Base-by-base conservation (phyloP, 2,797 vertebrate species). In the Lagodon rhomboides region DNA sequence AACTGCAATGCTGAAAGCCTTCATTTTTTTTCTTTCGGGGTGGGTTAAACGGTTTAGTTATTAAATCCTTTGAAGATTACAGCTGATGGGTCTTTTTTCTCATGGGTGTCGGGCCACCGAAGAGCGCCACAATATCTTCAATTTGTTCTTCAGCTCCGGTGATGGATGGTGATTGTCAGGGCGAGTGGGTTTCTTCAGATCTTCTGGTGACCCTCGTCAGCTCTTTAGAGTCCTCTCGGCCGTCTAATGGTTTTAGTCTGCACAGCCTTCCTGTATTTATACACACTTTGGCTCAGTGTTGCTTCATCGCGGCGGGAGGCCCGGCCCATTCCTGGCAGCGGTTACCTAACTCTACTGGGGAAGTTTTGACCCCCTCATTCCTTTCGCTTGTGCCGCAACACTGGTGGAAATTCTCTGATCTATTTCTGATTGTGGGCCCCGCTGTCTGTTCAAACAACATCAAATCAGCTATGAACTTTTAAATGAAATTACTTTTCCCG, bases 1-100 rank as follows among this genome's bases (percentile, higher is more conserved):
- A 90, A 94, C 91, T 90, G 91, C 90, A 87, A 95, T 89, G 86
- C 89, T 92, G 75, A 92, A 89, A 69, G 88, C 86, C 91, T 95
- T 96, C 95, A 96, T 96, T 85, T 87, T 34, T 34, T 34, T 38
- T 38, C 4, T 9, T 94, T 3, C 18, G 20, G 38, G 38, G 74
- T 78, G 38, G 38, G 38, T 84, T 75, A 74, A 63, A 58, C 16
- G 70, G 34, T 68, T 66, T 44, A 68, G 75, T 85, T 75, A 74
- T 76, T 79, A 83, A 86, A 82, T 73, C 85, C 76, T 84, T 69
- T 62, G 55, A 79, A 89, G 82, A 83, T 91, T 77, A 87, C 58
- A 90, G 62, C 15, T 61, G 86, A 77, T 68, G 0, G 73, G 72
- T 90, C 76, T 79, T 89, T 79, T 81, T 47, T 91, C 73, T 88